phyloP scores from a whole-genome alignment of 2,888 invertebrate species.

The Desoria tigrina region DNA sequence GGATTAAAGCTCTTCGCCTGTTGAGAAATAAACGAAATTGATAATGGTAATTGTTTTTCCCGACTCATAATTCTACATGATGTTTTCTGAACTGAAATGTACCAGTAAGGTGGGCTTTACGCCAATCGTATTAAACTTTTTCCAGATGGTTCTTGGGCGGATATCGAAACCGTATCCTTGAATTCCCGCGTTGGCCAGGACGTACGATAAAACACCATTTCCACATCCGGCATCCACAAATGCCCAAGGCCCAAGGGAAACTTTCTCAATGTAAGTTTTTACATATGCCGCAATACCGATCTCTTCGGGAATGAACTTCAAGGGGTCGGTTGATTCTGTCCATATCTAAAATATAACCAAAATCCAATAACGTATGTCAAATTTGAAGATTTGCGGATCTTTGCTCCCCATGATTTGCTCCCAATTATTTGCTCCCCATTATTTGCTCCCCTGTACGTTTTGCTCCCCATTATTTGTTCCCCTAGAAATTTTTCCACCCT shows the following conservation, averaged over 20 bases:
- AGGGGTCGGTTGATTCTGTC: conserved; percentile 90
- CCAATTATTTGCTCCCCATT: no score
- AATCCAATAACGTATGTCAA: not conserved
- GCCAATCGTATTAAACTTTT: conserved; percentile 65
- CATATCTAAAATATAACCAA: conserved; percentile 68
- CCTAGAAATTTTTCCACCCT: no score
- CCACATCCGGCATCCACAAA: conserved; percentile 98
- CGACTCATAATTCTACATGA: conserved; percentile 63
- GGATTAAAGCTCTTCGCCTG: conserved; percentile 19
- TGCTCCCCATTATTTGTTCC: no score
- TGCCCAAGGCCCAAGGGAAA: conserved; percentile 59
- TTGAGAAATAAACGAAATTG: not conserved
- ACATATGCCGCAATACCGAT: conserved; percentile 90
- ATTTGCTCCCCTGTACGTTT: no score
- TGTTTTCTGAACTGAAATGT: conserved; percentile 64
- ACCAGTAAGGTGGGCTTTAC: conserved; percentile 67
- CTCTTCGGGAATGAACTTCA: conserved; percentile 95
- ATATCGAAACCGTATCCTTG: conserved; percentile 77
- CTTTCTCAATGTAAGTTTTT: conserved; percentile 59
- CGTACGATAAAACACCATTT: conserved; percentile 88
- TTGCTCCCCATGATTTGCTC: no score
- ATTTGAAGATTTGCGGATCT: no score
- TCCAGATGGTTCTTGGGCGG: conserved; percentile 84
- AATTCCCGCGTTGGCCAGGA: conserved; percentile 81
- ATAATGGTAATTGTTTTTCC: not conserved